These are phyloP conservation scores for Hemistola chrysoprasaria DNA, from an alignment of 2,888 invertebrate species.

Conservation along the genomic window DNA sequence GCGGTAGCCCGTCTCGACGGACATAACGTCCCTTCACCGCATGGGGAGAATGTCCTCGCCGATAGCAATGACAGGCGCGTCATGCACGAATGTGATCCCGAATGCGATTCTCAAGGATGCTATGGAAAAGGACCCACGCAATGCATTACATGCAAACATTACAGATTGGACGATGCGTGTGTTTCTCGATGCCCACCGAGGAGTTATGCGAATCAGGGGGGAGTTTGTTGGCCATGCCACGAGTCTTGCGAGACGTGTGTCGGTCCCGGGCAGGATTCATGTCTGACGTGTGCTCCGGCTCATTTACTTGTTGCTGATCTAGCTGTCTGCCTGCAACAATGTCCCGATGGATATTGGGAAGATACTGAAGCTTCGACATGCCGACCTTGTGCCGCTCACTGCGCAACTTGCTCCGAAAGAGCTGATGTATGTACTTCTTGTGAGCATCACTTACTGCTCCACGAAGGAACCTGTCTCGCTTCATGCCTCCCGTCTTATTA, in stretches of 20 bases:
- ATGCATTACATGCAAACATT: conserved; percentile 91
- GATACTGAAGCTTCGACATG: conserved; percentile 89
- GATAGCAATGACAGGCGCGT: conserved; percentile 84
- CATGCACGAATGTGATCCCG: conserved; percentile 86
- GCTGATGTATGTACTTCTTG: conserved; percentile 93
- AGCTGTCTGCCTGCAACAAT: conserved; percentile 93
- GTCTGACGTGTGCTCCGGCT: conserved; percentile 91
- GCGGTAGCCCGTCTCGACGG: conserved; percentile 87
- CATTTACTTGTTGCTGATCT: conserved; percentile 92
- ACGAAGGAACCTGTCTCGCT: conserved; percentile 91
- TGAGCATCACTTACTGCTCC: conserved; percentile 92
- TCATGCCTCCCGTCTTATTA: conserved; percentile 91
- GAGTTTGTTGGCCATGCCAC: conserved; percentile 93
- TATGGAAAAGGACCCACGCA: conserved; percentile 93
- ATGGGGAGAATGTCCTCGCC: conserved; percentile 82
- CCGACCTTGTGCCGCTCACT: conserved; percentile 92
- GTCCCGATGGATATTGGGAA: conserved; percentile 89
- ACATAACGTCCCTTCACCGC: conserved; percentile 83
- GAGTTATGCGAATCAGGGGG: conserved; percentile 91
- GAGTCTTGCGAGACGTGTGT: conserved; percentile 95
- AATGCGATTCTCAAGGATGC: conserved; percentile 93
- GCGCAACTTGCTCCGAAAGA: conserved; percentile 91
- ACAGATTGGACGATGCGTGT: conserved; percentile 91
- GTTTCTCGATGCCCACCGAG: conserved; percentile 92
- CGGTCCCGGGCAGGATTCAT: conserved; percentile 93